Evolutionary conservation across 2,888 invertebrate genomes (phyloP).

Genomic region (Spialia ferax): DNA sequence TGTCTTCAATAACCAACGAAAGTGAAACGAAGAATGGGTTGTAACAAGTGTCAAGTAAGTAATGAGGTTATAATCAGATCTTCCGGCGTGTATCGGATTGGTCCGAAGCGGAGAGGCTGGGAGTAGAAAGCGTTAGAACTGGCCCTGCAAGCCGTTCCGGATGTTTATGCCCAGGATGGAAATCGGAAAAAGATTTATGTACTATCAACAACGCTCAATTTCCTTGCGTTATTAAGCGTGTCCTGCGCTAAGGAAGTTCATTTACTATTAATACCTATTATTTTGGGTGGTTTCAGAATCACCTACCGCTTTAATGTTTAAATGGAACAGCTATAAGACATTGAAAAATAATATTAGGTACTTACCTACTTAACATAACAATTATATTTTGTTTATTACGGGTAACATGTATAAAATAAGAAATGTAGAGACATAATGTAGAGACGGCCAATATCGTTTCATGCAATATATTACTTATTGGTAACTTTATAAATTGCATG

Average conservation of each 20-base stretch:
- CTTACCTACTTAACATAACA: too few species aligned
- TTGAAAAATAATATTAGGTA: too few species aligned
- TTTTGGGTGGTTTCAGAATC: too few species aligned
- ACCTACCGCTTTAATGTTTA: not conserved
- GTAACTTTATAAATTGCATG: not conserved
- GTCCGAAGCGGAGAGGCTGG: conserved; percentile 46
- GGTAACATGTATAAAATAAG: not conserved
- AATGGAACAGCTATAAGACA: too few species aligned
- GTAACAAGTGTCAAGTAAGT: conserved; percentile 56
- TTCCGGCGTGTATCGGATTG: conserved; percentile 65
- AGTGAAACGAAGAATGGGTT: conserved; percentile 63
- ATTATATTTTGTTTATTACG: too few species aligned
- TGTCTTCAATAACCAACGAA: conserved; percentile 47
- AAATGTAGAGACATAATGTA: not conserved
- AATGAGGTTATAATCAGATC: conserved; percentile 75
- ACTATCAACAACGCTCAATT: conserved; percentile 57
- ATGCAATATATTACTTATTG: not conserved
- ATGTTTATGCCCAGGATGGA: conserved; percentile 70
- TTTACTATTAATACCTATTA: too few species aligned
- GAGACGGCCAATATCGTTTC: conserved; percentile 1
- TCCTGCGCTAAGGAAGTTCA: not conserved
- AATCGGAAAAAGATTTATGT: conserved; percentile 54
- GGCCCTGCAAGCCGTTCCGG: conserved; percentile 65
- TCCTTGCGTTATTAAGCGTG: conserved; percentile 42
- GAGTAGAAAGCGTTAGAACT: conserved; percentile 63